Base-by-base conservation (phyloP, 1,140 invertebrate genomes). In the Chymomyza costata region DNA sequence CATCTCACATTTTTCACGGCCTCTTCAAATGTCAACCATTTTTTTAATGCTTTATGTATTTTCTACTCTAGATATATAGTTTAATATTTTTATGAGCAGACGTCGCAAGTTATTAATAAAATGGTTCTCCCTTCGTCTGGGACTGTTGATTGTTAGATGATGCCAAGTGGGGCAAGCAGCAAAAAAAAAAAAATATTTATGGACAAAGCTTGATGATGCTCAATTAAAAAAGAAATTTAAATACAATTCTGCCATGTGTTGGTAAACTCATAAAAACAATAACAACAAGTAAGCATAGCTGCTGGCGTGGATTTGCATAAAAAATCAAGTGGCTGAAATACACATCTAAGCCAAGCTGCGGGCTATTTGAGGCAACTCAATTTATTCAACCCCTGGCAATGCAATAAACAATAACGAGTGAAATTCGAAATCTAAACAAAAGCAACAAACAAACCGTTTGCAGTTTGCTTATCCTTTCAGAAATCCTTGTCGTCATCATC, bases 121-220 rank as follows among this genome's bases (percentile, higher is more conserved):
- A 65, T 28, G 11, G 21, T 66, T 41, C 50, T 69, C n/a, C n/a
- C n/a, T n/a, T n/a, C n/a, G n/a, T n/a, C n/a, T 44, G 62, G 52
- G 53, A 43, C 73, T 47, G 70, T 63, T 76, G 71, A 76, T 71
- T 80, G 71, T 71, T 76, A 76, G 80, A 80, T 52, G 68, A 49
- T 38, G 16, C 8, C 25, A 14, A 2, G 55, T 28, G 21, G 38
- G 34, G 25, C n/a, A n/a, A 37, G 21, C 18, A 18, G 31, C n/a
- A n/a, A n/a, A n/a, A n/a, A n/a, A n/a, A n/a, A n/a, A n/a, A n/a
- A n/a, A n/a, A n/a, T n/a, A n/a, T n/a, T n/a, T n/a, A n/a, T n/a
- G n/a, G n/a, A n/a, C n/a, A n/a, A n/a, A n/a, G n/a, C n/a, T n/a
- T n/a, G n/a, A n/a, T n/a, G n/a, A n/a, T n/a, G n/a, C n/a, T n/a